These are phyloP conservation scores for Dermochelys coriacea DNA, from an alignment of 2,797 vertebrate species.

Conservation along the genomic window DNA sequence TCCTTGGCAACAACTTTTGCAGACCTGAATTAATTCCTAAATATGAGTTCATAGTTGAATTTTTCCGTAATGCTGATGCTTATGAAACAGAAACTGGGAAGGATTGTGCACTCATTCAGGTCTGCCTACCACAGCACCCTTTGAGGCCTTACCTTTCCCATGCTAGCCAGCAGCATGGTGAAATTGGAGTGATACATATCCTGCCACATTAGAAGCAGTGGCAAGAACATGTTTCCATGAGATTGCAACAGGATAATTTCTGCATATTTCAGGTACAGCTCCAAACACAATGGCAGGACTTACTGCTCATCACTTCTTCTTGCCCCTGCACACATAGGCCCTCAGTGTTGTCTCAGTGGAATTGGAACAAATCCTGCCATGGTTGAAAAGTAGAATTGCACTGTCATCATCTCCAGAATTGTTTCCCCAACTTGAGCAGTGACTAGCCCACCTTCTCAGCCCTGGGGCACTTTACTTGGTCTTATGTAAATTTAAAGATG, in stretches of 20 bases:
- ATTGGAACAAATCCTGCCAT: not conserved
- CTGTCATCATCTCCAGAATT: not conserved
- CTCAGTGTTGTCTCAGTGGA: not conserved
- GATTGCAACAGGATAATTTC: not conserved
- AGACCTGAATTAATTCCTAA: not conserved
- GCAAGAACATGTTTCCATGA: not conserved
- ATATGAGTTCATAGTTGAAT: not conserved
- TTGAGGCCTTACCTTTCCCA: constrained; percentile 1
- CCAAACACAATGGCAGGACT: not conserved
- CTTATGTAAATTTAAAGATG: not conserved
- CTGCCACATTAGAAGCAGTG: not conserved
- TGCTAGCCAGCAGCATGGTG: not conserved
- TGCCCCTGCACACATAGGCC: not conserved
- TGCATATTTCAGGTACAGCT: too few relatives aligned
- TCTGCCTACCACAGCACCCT: not conserved
- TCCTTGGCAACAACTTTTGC: constrained; percentile 4
- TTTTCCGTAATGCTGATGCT: not conserved
- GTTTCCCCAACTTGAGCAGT: not conserved
- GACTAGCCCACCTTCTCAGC: not conserved
- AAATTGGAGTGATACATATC: not conserved
- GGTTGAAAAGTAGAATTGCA: not conserved
- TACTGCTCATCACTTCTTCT: not conserved
- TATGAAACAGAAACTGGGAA: not conserved
- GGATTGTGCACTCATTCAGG: not conserved
- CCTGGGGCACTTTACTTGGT: not conserved